Evolutionary conservation across 1,140 invertebrate genomes (phyloP), one percentile per base, ranked within the genome.

Genomic region (Drosophila ironensis): DNA sequence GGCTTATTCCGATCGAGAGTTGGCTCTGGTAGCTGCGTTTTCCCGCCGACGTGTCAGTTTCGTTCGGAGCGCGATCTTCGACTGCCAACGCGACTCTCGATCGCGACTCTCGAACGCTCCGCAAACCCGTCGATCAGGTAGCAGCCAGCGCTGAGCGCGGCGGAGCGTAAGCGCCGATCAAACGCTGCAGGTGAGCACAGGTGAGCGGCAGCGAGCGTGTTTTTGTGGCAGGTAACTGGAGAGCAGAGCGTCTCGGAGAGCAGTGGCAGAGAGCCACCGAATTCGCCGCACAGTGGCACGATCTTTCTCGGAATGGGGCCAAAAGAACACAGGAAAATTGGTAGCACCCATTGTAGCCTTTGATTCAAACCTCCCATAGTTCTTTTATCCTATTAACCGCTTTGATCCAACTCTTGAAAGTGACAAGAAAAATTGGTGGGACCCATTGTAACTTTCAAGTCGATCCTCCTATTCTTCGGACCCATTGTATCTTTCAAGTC

Each of bases 11-110:
- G 80, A 61, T 71, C 27, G 66, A 35, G 20, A 33, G 30, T 33
- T 25, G 19, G n/a, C n/a, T n/a, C n/a, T n/a, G n/a, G 53, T 37
- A 59, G 46, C 64, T 64, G 60, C 59, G 50, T 30, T 33, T n/a
- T 57, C 37, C 59, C 87, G 87, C 56, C 75, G 78, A 89, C 87
- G 87, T 88, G 87, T 89, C 87, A 88, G 87, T 74, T 89, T 72
- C 48, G 81, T 88, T 87, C 33, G 45, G 64, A 88, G 69, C 81
- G 87, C 87, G 87, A 89, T 76, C 72, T 81, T 27, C 68, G 75
- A 87, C 87, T 88, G 86, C 77, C 60, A 66, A 68, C 57, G 64
- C 70, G 44, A 61, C 73, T 70, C 70, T 45, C 30, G 57, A 3
- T 16, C 11, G 27, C 38, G 16, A 61, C 54, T 41, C 56, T 42